phyloP scores from a whole-genome alignment of 2,113 vertebrate genomes.

The Tapirus terrestris region DNA sequence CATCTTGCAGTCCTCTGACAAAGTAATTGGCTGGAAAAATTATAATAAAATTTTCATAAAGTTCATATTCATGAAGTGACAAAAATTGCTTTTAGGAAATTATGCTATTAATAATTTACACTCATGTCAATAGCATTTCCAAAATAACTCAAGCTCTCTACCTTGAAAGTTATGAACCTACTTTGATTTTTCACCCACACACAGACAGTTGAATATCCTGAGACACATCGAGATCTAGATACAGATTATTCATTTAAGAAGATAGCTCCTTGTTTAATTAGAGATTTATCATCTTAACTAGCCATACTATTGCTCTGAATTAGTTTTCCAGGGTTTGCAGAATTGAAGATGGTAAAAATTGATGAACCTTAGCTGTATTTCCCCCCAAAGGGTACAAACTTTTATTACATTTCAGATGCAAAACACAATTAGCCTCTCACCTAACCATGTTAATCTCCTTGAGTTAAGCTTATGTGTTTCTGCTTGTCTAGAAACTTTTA shows the following conservation, averaged over 20 bases:
- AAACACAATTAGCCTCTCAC: slow-evolving; percentile 79
- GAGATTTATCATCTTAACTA: slow-evolving; percentile 84
- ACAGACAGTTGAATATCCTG: slow-evolving; percentile 67
- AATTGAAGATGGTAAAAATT: slow-evolving; percentile 85
- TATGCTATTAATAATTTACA: slow-evolving; percentile 72
- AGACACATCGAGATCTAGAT: slow-evolving; percentile 64
- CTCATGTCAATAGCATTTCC: slow-evolving; percentile 67
- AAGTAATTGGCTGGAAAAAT: slow-evolving; percentile 81
- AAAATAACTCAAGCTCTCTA: slow-evolving; percentile 63
- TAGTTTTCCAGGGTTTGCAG: slow-evolving; percentile 78
- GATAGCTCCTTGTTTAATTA: slow-evolving; percentile 83
- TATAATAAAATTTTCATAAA: slow-evolving; percentile 83
- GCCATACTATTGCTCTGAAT: slow-evolving; percentile 77
- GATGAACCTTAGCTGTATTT: slow-evolving; percentile 78
- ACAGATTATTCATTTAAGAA: slow-evolving; percentile 79
- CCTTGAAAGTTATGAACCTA: slow-evolving; percentile 44
- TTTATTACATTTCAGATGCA: slow-evolving; percentile 76
- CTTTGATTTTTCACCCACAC: slow-evolving; percentile 29
- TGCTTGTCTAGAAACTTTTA: slow-evolving; percentile 75
- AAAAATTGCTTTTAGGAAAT: slow-evolving; percentile 78
- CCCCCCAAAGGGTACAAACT: slow-evolving; percentile 61
- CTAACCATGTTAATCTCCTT: slow-evolving; percentile 71
- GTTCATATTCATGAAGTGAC: slow-evolving; percentile 80
- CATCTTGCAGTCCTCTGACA: slow-evolving; percentile 68
- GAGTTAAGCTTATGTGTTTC: slow-evolving; percentile 71